Percentiles rank a stretch among this genome's conserved stretches.
phyloP scores from a whole-genome alignment of 1,140 invertebrate species.

The Odontomachus brunneus region DNA sequence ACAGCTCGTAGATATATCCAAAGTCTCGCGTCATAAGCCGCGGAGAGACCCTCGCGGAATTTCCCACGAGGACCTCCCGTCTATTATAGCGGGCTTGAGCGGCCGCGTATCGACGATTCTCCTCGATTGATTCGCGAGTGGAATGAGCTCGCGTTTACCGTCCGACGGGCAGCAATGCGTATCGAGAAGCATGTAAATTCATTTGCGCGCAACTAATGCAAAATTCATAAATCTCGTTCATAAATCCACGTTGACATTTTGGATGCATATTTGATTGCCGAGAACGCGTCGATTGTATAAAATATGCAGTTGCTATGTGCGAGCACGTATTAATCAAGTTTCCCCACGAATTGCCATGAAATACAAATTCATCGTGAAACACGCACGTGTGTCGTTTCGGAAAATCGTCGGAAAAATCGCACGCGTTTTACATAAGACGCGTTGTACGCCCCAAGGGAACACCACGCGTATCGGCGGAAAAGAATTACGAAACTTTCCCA shows the following conservation, averaged over 20 bases:
- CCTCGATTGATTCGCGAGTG: neutral
- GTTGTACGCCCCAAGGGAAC: neutral
- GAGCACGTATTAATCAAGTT: neutral
- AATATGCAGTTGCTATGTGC: neutral
- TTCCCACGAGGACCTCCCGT: constrained; percentile 2
- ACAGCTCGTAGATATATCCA: constrained; percentile 8
- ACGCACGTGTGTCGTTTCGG: no score
- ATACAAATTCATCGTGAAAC: no score
- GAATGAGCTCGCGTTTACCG: neutral
- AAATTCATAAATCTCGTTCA: no score
- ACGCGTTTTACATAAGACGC: neutral
- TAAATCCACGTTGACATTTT: neutral
- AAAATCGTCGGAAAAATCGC: no score
- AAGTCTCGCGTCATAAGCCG: constrained; percentile 17
- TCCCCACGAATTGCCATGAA: neutral
- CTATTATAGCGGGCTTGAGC: neutral
- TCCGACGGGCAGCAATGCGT: no score
- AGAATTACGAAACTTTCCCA: neutral
- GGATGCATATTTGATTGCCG: constrained; percentile 9
- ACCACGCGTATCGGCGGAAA: no score
- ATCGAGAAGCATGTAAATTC: no score
- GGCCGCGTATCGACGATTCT: neutral
- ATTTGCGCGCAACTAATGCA: no score
- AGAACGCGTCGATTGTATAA: neutral
- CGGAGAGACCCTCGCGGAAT: constrained; percentile 20